phyloP scores from a whole-genome alignment of 2,797 vertebrate genomes.

The Enteromius argenteus region DNA sequence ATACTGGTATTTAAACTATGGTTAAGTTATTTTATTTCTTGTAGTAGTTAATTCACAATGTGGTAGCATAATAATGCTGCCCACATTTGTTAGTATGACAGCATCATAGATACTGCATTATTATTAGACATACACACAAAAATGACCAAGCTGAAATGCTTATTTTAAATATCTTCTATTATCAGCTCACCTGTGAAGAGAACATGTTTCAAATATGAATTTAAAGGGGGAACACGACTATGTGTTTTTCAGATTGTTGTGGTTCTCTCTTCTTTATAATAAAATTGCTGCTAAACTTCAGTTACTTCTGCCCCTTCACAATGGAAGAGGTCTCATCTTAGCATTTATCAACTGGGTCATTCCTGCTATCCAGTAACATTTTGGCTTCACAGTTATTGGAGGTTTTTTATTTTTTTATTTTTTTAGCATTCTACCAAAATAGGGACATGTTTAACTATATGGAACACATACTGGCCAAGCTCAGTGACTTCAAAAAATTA shows the following conservation, averaged over 20 bases:
- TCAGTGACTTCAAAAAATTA: too few relatives aligned
- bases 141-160: not conserved
- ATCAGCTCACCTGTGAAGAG: not conserved
- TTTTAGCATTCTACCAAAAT: too few relatives aligned
- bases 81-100: not conserved
- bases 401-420: too few relatives aligned
- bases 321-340: not conserved
- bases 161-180: not conserved
- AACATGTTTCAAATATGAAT: not conserved
- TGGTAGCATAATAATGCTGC: too few relatives aligned
- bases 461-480: too few relatives aligned
- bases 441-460: too few relatives aligned
- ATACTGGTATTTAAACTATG: not conserved
- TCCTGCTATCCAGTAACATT: too few relatives aligned
- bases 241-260: not conserved
- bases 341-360: not conserved
- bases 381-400: too few relatives aligned
- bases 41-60: not conserved
- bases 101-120: not conserved
- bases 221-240: not conserved
- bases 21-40: not conserved
- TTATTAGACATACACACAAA: slow-evolving; percentile 1
- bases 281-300: not conserved
- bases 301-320: not conserved
- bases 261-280: not conserved